phyloP scores from a whole-genome alignment of 1,140 invertebrate genomes.

The Pogonus chalceus region DNA sequence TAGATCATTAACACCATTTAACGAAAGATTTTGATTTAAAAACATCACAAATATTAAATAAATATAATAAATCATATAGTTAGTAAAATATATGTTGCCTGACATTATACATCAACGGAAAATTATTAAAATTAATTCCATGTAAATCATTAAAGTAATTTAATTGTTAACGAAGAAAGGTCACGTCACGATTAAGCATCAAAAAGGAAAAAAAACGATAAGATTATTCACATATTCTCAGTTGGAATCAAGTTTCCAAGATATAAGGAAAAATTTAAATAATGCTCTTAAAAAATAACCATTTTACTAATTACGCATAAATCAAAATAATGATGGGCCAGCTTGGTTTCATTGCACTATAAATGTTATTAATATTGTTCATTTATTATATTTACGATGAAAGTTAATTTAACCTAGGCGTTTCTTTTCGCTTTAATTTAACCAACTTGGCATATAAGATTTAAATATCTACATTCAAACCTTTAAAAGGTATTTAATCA shows the following conservation, averaged over 20 bases:
- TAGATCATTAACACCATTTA: too few relatives aligned
- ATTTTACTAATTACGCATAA: constrained; percentile 1
- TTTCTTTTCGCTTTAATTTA: constrained; percentile 2
- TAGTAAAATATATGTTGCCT: too few relatives aligned
- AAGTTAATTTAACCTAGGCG: constrained; percentile 1
- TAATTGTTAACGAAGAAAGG: neutral
- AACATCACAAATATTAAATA: too few relatives aligned
- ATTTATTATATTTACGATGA: constrained; percentile 1
- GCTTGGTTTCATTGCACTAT: neutral
- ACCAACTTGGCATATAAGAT: too few relatives aligned
- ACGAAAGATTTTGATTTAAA: too few relatives aligned
- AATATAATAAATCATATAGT: too few relatives aligned
- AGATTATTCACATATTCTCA: neutral
- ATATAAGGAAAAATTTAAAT: too few relatives aligned
- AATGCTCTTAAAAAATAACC: too few relatives aligned
- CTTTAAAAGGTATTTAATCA: too few relatives aligned
- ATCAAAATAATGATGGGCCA: neutral
- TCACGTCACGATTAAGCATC: neutral
- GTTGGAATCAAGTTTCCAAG: too few relatives aligned
- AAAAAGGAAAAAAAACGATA: too few relatives aligned
- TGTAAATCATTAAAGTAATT: neutral
- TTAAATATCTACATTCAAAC: too few relatives aligned
- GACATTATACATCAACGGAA: neutral
- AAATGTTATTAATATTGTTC: constrained; percentile 5
- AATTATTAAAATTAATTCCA: neutral